Conservation (phyloP, 1,140 invertebrate genomes). For the Patella vulgata region DNA sequence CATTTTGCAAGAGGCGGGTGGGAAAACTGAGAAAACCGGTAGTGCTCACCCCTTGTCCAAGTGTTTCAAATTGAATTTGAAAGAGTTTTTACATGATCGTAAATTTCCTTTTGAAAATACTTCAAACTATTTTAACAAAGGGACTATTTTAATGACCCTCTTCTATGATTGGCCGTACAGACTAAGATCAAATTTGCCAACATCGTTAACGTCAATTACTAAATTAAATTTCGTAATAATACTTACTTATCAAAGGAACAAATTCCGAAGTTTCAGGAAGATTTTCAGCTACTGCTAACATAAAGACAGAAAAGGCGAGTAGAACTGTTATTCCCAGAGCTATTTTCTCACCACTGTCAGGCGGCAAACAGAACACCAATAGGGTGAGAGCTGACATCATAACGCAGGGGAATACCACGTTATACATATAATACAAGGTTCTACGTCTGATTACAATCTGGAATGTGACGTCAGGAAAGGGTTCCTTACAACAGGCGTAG, state of each 20-base stretch:
- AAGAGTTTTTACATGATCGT: too few relatives aligned
- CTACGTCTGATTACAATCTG: conserved; percentile 51
- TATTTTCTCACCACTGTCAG: conserved; percentile 73
- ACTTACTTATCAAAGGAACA: conserved; percentile 72
- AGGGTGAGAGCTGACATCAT: conserved; percentile 72
- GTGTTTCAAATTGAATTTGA: too few relatives aligned
- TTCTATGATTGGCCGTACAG: too few relatives aligned
- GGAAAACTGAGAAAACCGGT: too few relatives aligned
- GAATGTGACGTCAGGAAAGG: conserved; percentile 72
- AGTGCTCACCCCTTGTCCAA: too few relatives aligned
- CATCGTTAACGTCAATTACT: too few relatives aligned
- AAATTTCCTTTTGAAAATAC: too few relatives aligned
- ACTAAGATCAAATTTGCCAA: too few relatives aligned
- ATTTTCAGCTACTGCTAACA: conserved; percentile 72
- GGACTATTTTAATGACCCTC: too few relatives aligned
- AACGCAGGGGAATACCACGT: conserved; percentile 73
- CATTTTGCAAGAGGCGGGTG: too few relatives aligned
- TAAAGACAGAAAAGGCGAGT: conserved; percentile 73
- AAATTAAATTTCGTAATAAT: too few relatives aligned
- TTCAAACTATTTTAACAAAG: too few relatives aligned
- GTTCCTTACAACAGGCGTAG: conserved; percentile 65
- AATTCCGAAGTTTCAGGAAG: conserved; percentile 73
- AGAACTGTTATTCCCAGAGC: conserved; percentile 72
- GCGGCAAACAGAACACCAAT: conserved; percentile 72
- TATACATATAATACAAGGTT: conserved; percentile 70